Percentiles rank a stretch among this genome's conserved stretches.
Conservation (phyloP, 2,797 vertebrate species). For the Sandelia bainsii region DNA sequence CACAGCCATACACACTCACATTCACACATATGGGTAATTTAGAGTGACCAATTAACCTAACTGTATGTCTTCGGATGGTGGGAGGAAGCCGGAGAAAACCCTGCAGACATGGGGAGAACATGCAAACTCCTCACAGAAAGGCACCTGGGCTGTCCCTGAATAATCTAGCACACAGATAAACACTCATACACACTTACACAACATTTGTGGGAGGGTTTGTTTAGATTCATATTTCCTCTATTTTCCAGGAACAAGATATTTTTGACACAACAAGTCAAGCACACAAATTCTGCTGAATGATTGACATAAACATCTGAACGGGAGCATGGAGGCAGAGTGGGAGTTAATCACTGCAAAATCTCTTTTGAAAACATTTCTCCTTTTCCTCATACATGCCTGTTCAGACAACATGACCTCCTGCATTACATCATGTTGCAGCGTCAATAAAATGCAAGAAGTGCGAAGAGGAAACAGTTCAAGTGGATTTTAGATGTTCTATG, state of each 20-base stretch:
- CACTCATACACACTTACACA: not conserved
- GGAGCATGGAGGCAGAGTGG: not conserved
- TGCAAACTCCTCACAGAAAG: too few species aligned
- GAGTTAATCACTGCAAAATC: slow-evolving; percentile 11
- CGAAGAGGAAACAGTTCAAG: slow-evolving; percentile 27
- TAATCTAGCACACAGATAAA: not conserved
- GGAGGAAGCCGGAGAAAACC: too few species aligned
- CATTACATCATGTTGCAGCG: slow-evolving; percentile 27
- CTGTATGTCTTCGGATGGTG: too few species aligned
- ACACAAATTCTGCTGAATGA: slow-evolving; percentile 22
- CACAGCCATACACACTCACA: too few species aligned
- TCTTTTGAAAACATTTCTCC: slow-evolving; percentile 8
- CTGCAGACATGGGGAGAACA: too few species aligned
- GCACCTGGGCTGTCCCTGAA: not conserved
- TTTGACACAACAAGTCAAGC: slow-evolving; percentile 14
- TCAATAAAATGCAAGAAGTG: slow-evolving; percentile 26
- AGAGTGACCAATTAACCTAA: too few species aligned
- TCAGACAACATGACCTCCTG: slow-evolving; percentile 1
- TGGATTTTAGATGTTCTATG: slow-evolving; percentile 19
- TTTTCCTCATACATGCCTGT: slow-evolving; percentile 25
- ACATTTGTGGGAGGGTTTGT: not conserved
- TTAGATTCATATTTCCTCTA: not conserved
- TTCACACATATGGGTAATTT: too few species aligned
- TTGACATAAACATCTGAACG: slow-evolving; percentile 30
- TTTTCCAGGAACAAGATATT: not conserved